A percentile compares a stretch with the other conserved stretches of the same genome.
These are phyloP conservation scores for Lagopus muta DNA, from an alignment of 2,113 vertebrate species.

Conservation along the genomic window DNA sequence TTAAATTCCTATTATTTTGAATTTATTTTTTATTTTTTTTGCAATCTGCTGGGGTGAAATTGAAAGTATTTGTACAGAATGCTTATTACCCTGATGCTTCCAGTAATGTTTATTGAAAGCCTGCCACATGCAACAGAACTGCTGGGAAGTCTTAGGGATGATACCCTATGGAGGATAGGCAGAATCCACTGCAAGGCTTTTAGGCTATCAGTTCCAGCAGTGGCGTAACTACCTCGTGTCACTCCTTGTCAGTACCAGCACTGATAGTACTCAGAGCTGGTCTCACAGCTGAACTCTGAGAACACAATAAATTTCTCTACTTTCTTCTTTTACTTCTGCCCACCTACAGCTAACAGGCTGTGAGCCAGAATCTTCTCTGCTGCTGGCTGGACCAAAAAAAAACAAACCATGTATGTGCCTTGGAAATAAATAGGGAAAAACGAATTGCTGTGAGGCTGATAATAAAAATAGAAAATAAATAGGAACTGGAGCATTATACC, in stretches of 20 bases:
- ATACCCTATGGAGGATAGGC: not conserved
- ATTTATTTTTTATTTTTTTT: not conserved
- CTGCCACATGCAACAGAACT: not conserved
- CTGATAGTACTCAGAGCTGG: not conserved
- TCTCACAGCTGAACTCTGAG: not conserved
- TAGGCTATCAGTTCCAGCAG: not conserved
- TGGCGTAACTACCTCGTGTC: not conserved
- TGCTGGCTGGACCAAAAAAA: not conserved
- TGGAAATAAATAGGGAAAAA: not conserved
- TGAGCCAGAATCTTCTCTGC: not conserved
- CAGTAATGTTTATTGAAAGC: not conserved
- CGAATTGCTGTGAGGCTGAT: not conserved
- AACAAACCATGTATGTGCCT: too few relatives aligned
- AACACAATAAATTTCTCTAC: not conserved
- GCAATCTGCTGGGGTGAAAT: not conserved
- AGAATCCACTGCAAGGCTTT: not conserved
- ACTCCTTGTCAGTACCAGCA: not conserved
- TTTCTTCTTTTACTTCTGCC: not conserved
- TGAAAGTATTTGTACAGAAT: not conserved
- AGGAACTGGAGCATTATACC: not conserved
- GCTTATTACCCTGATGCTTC: not conserved
- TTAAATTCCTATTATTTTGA: not conserved
- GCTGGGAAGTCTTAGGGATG: not conserved
- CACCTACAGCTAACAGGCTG: not conserved
- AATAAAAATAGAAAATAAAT: not conserved